Base-by-base conservation (phyloP, 2,797 vertebrate species). In the Hydrolagus colliei region DNA sequence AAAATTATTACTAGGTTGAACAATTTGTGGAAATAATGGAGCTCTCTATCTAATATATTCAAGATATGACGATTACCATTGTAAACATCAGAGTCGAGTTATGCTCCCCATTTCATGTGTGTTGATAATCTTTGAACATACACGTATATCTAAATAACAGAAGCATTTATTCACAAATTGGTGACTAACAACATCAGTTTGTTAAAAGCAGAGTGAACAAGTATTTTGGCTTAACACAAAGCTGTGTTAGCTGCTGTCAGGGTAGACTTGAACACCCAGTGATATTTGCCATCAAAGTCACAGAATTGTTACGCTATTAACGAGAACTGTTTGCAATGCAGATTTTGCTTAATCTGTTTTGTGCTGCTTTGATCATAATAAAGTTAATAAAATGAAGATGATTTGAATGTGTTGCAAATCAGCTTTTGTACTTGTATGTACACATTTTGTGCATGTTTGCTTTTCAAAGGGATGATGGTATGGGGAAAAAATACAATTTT, bases 241-340 rank as follows among this genome's bases (percentile, higher is more conserved):
- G 65, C 79, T 67, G 8, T 68, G 32, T 27, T 35, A 35, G 79
- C 65, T 84, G 79, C 79, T 84, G 79, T 71, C 79, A 84, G 79
- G 79, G 20, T 84, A 52, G 79, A n/a, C 35, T 20, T 6, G 9
- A 20, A 68, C 5, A 65, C 62, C 14, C 65, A 71, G n/a, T 77
- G 27, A 52, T 18, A n/a, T 20, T 71, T 35, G 27, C 41, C 41
- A 52, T 52, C 41, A 6, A 52, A 52, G 41, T 82, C 32, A 27
- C 27, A 18, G 9, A 41, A 18, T 8, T 18, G 5, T 16, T 32
- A 41, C 71, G 27, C 32, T 41, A 52, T 71, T 16, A 52, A 71
- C 9, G 32, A 71, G 67, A 67, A 84, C 8, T 52, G 18, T 35
- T 63, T 84, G 65, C 79, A 84, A 16, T 71, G 71, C 16, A 9